Percentiles rank a stretch among this genome's conserved stretches.
These are phyloP conservation scores for Punctoribates punctum DNA, from an alignment of 2,888 invertebrate species.

Conservation along the genomic window DNA sequence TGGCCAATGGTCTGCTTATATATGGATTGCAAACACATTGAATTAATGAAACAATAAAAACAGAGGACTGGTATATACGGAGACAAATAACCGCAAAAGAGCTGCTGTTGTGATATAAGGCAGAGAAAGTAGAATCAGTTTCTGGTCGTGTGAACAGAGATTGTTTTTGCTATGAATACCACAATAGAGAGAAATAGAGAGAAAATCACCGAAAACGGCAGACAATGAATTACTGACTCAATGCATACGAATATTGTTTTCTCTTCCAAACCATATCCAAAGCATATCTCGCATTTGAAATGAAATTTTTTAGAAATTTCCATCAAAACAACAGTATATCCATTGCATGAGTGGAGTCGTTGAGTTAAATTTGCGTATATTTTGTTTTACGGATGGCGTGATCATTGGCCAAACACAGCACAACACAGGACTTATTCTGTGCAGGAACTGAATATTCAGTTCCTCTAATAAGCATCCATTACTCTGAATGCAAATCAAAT, in stretches of 20 bases:
- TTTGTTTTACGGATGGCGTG: background rate
- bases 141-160: conserved; percentile 19
- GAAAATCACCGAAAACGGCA: background rate
- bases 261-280: too few relatives aligned
- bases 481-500: conserved; percentile 19
- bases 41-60: background rate
- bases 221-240: background rate
- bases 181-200: background rate
- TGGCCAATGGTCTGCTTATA: too few relatives aligned
- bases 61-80: background rate
- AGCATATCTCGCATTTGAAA: too few relatives aligned
- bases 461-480: conserved; percentile 14
- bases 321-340: too few relatives aligned
- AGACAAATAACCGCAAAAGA: conserved; percentile 13
- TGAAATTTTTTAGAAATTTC: too few relatives aligned
- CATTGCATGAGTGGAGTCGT: too few relatives aligned
- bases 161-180: conserved; percentile 17
- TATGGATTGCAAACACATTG: conserved; percentile 6
- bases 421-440: background rate
- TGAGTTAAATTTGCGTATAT: too few relatives aligned
- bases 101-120: background rate
- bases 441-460: background rate
- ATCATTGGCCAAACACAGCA: conserved; percentile 24
- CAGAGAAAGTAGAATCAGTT: background rate
- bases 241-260: background rate